Evolutionary conservation across 2,797 vertebrate species (phyloP), one percentile per base, ranked within the genome.

Genomic region (Thamnophis elegans): DNA sequence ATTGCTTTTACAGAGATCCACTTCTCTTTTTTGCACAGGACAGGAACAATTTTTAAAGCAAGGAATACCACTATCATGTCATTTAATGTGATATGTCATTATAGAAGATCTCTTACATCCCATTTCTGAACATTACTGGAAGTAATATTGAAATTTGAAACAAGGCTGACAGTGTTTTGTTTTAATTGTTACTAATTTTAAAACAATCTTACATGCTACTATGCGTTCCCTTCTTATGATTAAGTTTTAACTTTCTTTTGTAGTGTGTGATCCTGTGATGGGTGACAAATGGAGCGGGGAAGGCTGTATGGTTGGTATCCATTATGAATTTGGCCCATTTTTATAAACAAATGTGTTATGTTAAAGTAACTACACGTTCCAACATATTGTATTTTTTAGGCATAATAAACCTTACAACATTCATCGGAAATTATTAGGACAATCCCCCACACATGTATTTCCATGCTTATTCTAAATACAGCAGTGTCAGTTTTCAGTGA

Each of bases 211-310:
- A 12, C 4, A 1, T 47, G 36, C 11, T 18, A 60, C 59, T 88
- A 25, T 13, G 36, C 18, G 20, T 82, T 47, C 12, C 59, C 0
- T 0, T 93, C 94, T 94, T 91, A 96, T 93, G 97, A 94, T 16
- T 85, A 51, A 42, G 36, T 91, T 89, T 68, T 68, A 0, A 2
- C 94, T 94, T 94, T 91, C 93, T 95, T 0, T 98, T 96, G 0
- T 98, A 99, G 99, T 99, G 28, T 99, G 99, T 78, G 99, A 99
- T 97, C 99, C 99, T 0, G 99, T 99, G 96, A 98, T 99, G 91
- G 99, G 99, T 9, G 99, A 99, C 97, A 99, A 98, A 65, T 96
- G 98, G 98, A 96, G 98, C 1, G 98, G 98, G 32, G 97, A 99
- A 93, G 99, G 99, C 95, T 98, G 98, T 28, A 99, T 99, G 99